Conservation (phyloP, 2,797 vertebrate species). For the Gambelia wislizenii region DNA sequence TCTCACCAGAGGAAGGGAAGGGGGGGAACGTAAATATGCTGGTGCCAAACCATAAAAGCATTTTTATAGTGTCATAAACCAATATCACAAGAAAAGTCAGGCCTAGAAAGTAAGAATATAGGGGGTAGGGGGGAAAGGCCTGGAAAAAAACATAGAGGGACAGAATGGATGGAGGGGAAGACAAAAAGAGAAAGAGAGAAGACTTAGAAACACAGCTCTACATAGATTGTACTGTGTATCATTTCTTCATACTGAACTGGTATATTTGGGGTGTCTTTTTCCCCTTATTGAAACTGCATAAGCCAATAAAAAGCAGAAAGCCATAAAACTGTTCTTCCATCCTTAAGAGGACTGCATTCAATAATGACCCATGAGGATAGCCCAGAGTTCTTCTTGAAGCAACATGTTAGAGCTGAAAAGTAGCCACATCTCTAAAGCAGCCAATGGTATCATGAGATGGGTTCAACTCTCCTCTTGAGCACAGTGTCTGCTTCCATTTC, state of each 20-base stretch:
- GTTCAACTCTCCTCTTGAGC: neutral
- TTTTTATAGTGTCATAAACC: constrained; percentile 44
- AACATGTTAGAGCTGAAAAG: neutral
- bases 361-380: neutral
- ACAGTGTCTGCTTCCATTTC: no score
- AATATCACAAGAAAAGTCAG: constrained; percentile 19
- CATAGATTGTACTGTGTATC: neutral
- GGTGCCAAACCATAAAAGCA: neutral
- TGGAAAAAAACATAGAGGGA: no score
- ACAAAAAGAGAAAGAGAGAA: neutral
- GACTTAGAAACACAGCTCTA: no score
- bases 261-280: neutral
- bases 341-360: neutral
- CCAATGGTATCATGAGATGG: neutral
- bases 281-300: neutral
- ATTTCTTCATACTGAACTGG: neutral
- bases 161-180: neutral
- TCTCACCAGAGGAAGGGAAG: fast-evolving
- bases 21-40: constrained; percentile 8
- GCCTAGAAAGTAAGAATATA: neutral
- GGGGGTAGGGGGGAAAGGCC: neutral
- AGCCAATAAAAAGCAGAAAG: neutral
- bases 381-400: neutral
- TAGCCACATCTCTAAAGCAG: neutral
- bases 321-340: neutral